These are phyloP conservation scores for Drosophila micromelanica DNA, from an alignment of 1,140 invertebrate species.

Conservation along the genomic window DNA sequence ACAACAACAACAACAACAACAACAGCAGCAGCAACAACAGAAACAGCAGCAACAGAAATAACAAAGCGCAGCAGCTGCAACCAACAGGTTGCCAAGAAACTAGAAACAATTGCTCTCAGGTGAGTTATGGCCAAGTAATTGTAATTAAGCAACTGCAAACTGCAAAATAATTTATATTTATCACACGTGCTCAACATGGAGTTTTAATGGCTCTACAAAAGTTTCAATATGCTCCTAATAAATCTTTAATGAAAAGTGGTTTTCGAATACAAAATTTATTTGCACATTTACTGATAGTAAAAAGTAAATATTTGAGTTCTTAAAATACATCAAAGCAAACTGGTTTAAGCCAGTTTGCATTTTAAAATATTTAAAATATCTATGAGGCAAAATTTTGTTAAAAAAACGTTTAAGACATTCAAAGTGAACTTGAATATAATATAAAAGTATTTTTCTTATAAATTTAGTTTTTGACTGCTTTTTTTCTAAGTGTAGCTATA, in stretches of 20 bases:
- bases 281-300: constrained; percentile 3
- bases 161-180: constrained; percentile 4
- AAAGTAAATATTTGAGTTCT: background rate
- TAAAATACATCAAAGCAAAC: constrained; percentile 22
- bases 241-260: background rate
- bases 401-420: background rate
- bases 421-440: too few species aligned
- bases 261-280: background rate
- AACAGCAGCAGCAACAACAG: constrained; percentile 63
- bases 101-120: constrained; percentile 18
- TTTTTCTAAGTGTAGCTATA: too few species aligned
- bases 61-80: constrained; percentile 14
- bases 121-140: constrained; percentile 41
- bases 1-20: constrained; percentile 25
- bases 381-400: constrained; percentile 16
- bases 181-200: background rate
- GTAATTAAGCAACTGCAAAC: constrained; percentile 5
- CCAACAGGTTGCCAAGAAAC: constrained; percentile 65
- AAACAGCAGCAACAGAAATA: background rate
- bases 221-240: background rate
- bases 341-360: constrained; percentile 29
- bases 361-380: constrained; percentile 13
- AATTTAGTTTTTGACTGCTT: too few species aligned
- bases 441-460: too few species aligned
- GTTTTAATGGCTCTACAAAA: background rate